Base-by-base conservation (phyloP, 1,140 invertebrate genomes). In the Pinna nobilis region DNA sequence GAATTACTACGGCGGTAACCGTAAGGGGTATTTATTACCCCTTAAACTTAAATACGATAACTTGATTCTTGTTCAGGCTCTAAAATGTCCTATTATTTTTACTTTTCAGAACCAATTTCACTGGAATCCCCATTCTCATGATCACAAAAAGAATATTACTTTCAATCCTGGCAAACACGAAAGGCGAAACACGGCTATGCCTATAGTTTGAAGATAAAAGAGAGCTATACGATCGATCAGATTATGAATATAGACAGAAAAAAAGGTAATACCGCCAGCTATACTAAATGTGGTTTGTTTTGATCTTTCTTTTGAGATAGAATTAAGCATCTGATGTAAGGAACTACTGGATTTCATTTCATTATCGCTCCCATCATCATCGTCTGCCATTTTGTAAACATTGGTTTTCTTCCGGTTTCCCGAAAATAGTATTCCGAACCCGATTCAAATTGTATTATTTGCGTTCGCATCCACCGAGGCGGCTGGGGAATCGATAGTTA, bases 261-360 rank as follows among this genome's bases (percentile, higher is more conserved):
- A 53, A 23, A 44, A 55, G 41, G n/a, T n/a, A n/a, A n/a, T 44
- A 65, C 50, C 35, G n/a, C 44, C 60, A 18, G 70, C 55, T 44
- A 47, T 64, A 18, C 18, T 65, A 30, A 49, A 49, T 41, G 55
- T 53, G 25, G 61, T 47, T 6, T 70, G 66, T 53, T 50, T 70
- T 15, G n/a, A 53, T 61, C 76, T 28, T 70, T 78, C 76, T 20
- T 74, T 33, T 18, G 64, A 23, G 35, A 78, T 78, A 6, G 72
- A 70, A 50, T 37, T 44, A 7, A 78, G 49, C 76, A 78, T 78
- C 35, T 75, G 59, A 20, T 78, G 76, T 28, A 78, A 30, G 23
- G 70, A 72, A 28, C 70, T 72, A 35, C 70, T 72, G 44, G 61
- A 49, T 72, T 64, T 65, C 61, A 72, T 72, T 44, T 30, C 5